Evolutionary conservation across 1,140 invertebrate species (phyloP).

Genomic region (Formica exsecta): DNA sequence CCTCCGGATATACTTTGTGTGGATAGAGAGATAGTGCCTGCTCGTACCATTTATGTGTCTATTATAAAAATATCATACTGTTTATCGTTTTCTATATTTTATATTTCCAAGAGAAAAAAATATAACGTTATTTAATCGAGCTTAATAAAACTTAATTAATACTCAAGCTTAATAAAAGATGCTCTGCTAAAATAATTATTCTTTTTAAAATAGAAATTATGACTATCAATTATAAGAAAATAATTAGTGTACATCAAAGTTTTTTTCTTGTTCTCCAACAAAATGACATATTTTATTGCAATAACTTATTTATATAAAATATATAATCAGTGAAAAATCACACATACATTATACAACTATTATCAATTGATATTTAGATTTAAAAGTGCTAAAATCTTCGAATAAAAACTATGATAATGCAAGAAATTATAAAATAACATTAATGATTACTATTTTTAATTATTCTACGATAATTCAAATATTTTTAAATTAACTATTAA

Average conservation of each 20-base stretch:
- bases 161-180: background rate
- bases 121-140: background rate
- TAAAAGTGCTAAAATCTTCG: background rate
- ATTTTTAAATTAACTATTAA: background rate
- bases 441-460: background rate
- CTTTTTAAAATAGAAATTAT: background rate
- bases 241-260: background rate
- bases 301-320: background rate
- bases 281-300: background rate
- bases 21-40: slow-evolving; percentile 3
- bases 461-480: background rate
- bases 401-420: background rate
- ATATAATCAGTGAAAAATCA: background rate
- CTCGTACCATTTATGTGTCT: background rate
- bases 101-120: background rate
- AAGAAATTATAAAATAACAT: slow-evolving; percentile 25
- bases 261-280: no score
- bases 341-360: background rate
- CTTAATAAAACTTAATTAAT: background rate
- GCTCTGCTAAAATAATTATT: background rate
- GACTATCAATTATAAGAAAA: background rate
- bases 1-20: background rate
- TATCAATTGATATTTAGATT: slow-evolving; percentile 1
- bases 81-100: background rate
- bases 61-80: background rate